Evolutionary conservation across 2,888 invertebrate species (phyloP).

Genomic region (Coenonympha arcania): DNA sequence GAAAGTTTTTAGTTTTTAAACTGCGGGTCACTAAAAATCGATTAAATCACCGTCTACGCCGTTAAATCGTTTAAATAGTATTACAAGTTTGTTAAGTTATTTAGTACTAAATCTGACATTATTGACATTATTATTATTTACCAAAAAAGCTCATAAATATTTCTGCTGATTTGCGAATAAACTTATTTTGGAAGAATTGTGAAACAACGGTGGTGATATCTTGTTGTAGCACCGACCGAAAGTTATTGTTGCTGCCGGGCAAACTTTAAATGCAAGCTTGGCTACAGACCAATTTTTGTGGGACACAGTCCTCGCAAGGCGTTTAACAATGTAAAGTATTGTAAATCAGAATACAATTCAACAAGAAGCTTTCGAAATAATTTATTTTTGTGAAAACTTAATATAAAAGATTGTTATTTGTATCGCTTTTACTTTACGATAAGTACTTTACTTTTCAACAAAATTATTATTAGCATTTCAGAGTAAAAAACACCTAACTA

Average conservation of each 20-base stretch:
- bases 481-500: too few relatives aligned
- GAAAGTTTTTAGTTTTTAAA: too few relatives aligned
- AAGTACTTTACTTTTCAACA: neutral
- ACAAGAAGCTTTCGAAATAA: constrained; percentile 16
- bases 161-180: neutral
- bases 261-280: constrained; percentile 34
- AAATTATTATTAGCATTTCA: neutral
- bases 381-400: neutral
- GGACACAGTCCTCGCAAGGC: constrained; percentile 39
- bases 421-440: neutral
- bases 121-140: too few relatives aligned
- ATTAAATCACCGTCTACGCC: too few relatives aligned
- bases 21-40: too few relatives aligned
- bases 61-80: too few relatives aligned
- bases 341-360: constrained; percentile 29
- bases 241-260: constrained; percentile 40
- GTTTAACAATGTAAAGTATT: constrained; percentile 30
- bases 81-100: too few relatives aligned
- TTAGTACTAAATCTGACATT: too few relatives aligned
- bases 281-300: constrained; percentile 49
- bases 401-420: neutral
- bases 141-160: neutral
- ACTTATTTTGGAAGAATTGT: neutral
- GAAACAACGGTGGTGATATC: neutral
- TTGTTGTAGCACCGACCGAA: neutral